Evolutionary conservation across 2,888 invertebrate species (phyloP).

Genomic region (Lasioglossum malachurum): DNA sequence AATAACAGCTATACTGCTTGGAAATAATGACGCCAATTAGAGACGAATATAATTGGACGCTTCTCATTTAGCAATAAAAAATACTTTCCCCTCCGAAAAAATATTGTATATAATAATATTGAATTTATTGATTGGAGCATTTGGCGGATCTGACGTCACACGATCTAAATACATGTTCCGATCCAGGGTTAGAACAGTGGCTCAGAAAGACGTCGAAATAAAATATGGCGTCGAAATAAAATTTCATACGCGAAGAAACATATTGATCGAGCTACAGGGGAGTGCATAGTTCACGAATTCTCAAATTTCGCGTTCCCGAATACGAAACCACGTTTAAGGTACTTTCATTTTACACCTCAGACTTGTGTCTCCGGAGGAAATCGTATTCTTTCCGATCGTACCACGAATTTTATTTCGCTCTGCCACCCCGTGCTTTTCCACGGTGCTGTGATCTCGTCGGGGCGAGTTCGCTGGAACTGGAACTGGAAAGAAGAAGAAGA

Average conservation of each 20-base stretch:
- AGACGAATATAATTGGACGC: too few species aligned
- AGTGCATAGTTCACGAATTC: not conserved
- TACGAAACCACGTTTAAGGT: not conserved
- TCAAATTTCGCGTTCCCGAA: not conserved
- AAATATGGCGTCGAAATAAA: not conserved
- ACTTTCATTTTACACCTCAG: conserved; percentile 16
- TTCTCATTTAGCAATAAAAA: not conserved
- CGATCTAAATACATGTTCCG: too few species aligned
- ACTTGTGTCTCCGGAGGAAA: not conserved
- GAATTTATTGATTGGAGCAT: not conserved
- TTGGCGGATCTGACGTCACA: not conserved
- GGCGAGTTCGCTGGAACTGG: conserved; percentile 26
- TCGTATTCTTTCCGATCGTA: conserved; percentile 10
- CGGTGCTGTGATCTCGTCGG: not conserved
- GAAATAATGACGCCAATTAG: too few species aligned
- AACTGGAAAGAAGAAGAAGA: not conserved
- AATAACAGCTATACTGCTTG: not conserved
- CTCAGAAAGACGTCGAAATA: not conserved
- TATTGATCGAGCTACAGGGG: not conserved
- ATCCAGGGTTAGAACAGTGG: not conserved
- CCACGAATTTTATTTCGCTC: conserved; percentile 3
- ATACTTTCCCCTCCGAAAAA: not conserved
- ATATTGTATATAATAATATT: not conserved
- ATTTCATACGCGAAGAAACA: not conserved
- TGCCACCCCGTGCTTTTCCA: not conserved